A percentile compares a stretch with the other conserved stretches of the same genome.
Evolutionary conservation across 1,140 invertebrate species (phyloP).

Genomic region (Solen grandis): DNA sequence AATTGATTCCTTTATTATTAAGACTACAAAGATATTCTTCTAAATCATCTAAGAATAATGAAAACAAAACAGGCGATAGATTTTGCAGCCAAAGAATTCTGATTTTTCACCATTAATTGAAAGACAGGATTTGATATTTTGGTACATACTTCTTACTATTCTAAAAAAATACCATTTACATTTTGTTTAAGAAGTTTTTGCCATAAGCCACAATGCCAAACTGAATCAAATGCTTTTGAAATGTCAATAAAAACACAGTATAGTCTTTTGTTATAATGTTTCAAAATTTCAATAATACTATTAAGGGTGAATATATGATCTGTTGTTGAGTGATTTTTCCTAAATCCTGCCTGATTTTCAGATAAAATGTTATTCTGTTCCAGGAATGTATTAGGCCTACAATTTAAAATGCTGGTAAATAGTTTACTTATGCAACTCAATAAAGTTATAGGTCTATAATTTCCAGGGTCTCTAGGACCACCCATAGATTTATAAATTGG

Average conservation of each 20-base stretch:
- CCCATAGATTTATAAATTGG: conserved; percentile 56
- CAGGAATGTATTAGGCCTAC: conserved; percentile 27
- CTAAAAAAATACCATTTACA: too few relatives aligned
- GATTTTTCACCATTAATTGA: too few relatives aligned
- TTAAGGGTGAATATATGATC: conserved; percentile 26
- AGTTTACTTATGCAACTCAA: conserved; percentile 54
- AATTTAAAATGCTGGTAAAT: conserved; percentile 48
- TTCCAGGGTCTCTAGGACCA: conserved; percentile 2
- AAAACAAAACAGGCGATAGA: background rate
- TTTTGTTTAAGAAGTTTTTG: too few relatives aligned
- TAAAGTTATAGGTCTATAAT: conserved; percentile 49
- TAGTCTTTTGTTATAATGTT: too few relatives aligned
- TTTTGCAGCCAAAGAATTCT: background rate
- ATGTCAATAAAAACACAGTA: conserved; percentile 8
- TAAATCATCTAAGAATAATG: too few relatives aligned
- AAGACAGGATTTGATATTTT: conserved; percentile 12
- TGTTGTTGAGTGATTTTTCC: background rate
- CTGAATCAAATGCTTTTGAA: conserved; percentile 10
- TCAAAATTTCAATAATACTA: background rate
- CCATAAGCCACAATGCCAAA: conserved; percentile 9
- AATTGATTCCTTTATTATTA: too few relatives aligned
- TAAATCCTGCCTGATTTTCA: conserved; percentile 28
- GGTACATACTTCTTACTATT: too few relatives aligned
- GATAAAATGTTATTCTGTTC: conserved; percentile 1
- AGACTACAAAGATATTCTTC: too few relatives aligned